A percentile compares a stretch with the other conserved stretches of the same genome.
phyloP scores from a whole-genome alignment of 2,797 vertebrate genomes.

The Hyperoplus immaculatus region DNA sequence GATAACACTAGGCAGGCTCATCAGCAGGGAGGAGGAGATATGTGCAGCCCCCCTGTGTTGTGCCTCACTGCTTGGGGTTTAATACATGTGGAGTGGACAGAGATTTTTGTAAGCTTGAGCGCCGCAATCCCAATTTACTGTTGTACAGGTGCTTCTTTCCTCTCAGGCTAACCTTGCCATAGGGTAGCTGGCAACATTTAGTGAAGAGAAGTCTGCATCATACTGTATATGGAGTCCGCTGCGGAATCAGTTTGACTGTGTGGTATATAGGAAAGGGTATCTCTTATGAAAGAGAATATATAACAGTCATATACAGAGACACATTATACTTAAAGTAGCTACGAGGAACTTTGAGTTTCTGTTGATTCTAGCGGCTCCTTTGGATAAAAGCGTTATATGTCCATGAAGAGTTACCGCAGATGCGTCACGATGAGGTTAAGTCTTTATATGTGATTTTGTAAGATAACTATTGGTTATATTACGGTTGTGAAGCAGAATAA shows the following conservation, averaged over 20 bases:
- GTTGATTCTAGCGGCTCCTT: no score
- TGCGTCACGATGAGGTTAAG: no score
- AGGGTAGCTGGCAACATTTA: conserved; percentile 61
- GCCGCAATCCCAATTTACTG: conserved; percentile 67
- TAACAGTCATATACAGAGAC: background rate
- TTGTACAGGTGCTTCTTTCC: conserved; percentile 69
- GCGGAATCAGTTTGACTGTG: conserved; percentile 39
- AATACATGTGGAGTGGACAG: conserved; percentile 81
- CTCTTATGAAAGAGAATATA: background rate
- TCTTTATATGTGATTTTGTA: no score
- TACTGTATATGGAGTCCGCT: conserved; percentile 17
- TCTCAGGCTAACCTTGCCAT: conserved; percentile 65
- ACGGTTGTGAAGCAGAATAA: no score
- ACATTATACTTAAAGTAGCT: background rate
- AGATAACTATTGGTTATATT: no score
- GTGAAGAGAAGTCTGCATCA: conserved; percentile 35
- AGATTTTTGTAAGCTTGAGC: conserved; percentile 74
- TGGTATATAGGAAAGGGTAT: conserved; percentile 22
- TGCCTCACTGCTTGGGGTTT: conserved; percentile 64
- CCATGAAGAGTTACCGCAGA: background rate
- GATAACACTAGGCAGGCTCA: conserved; percentile 38
- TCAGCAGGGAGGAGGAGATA: conserved; percentile 58
- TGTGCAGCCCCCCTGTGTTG: conserved; percentile 51
- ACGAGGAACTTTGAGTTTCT: background rate
- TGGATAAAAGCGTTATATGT: background rate